Evolutionary conservation across 2,797 vertebrate genomes (phyloP).

Genomic region (Nyctalus aviator): DNA sequence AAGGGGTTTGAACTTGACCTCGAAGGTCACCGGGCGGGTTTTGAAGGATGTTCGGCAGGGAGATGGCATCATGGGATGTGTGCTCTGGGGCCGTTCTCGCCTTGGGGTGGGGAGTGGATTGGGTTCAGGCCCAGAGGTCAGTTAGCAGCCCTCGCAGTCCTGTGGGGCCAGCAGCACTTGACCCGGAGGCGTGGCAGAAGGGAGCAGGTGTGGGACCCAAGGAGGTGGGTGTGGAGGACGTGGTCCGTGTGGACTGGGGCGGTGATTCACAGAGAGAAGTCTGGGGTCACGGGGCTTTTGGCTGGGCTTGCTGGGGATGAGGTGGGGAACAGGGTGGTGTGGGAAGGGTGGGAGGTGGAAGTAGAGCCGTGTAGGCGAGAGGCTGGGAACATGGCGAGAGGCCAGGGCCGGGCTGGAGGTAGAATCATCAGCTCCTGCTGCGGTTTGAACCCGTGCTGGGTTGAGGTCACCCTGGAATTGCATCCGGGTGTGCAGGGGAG

Average conservation of each 20-base stretch:
- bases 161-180: neutral
- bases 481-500: neutral
- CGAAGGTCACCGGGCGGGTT: neutral
- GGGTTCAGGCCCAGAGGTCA: neutral
- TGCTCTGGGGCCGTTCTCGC: neutral
- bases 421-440: neutral
- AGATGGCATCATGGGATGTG: neutral
- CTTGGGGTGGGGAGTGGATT: neutral
- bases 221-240: neutral
- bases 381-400: neutral
- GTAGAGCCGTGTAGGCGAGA: neutral
- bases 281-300: neutral
- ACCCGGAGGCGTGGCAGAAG: neutral
- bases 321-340: neutral
- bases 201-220: neutral
- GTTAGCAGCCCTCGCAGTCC: neutral
- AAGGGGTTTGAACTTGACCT: conserved; percentile 23
- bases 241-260: neutral
- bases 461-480: neutral
- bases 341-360: neutral
- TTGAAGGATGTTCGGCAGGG: neutral
- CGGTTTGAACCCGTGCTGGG: neutral
- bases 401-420: neutral
- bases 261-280: neutral
- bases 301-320: neutral